A percentile compares a stretch with the other conserved stretches of the same genome.
Conservation (phyloP, 2,888 invertebrate genomes). For the Dromius quadrimaculatus region DNA sequence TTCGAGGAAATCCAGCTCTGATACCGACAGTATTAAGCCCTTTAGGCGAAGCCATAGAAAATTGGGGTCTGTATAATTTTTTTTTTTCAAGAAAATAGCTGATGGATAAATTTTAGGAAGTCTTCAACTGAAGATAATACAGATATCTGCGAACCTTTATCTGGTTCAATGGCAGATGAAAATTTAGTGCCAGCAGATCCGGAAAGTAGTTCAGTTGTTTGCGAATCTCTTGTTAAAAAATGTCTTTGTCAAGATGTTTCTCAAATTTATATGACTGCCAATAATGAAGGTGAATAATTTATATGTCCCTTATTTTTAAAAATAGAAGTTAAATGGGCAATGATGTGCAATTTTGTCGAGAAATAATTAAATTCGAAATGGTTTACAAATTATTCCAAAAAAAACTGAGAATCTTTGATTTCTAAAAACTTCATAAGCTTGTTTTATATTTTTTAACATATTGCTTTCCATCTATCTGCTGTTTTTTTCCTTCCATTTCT, state of each 20-base stretch:
- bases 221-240: constrained; percentile 57
- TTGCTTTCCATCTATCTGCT: too few relatives aligned
- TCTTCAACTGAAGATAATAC: constrained; percentile 45
- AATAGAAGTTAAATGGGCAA: too few relatives aligned
- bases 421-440: too few relatives aligned
- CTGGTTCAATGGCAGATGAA: constrained; percentile 57
- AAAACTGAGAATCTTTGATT: too few relatives aligned
- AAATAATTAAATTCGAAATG: too few relatives aligned
- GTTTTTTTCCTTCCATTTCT: too few relatives aligned
- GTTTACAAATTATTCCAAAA: too few relatives aligned
- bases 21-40: constrained; percentile 54
- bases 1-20: constrained; percentile 42
- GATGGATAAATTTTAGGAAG: not conserved
- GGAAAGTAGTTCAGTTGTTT: constrained; percentile 56
- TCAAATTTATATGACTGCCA: constrained; percentile 69
- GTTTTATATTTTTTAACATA: too few relatives aligned
- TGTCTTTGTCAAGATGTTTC: constrained; percentile 70
- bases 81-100: not conserved
- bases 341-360: too few relatives aligned
- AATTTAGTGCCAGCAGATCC: constrained; percentile 58
- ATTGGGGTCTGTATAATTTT: constrained; percentile 49
- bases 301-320: constrained; percentile 3
- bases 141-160: constrained; percentile 54
- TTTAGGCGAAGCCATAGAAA: constrained; percentile 60
- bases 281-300: not conserved